phyloP scores from a whole-genome alignment of 2,113 vertebrate genomes.

The Saccopteryx leptura region DNA sequence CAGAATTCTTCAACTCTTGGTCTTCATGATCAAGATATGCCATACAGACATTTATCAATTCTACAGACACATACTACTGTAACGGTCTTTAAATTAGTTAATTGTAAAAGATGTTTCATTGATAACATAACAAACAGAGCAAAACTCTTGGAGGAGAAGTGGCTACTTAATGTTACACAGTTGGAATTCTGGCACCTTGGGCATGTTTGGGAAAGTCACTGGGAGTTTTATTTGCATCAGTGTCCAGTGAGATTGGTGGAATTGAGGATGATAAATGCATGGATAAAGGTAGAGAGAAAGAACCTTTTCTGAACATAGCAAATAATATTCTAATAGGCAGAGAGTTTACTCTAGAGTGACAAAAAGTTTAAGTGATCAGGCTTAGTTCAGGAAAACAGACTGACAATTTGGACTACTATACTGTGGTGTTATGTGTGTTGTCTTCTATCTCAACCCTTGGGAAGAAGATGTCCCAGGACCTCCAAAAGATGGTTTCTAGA shows the following conservation, averaged over 20 bases:
- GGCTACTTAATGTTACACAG: not conserved
- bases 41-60: not conserved
- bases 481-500: not conserved
- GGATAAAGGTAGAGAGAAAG: not conserved
- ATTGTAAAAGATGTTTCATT: not conserved
- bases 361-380: not conserved
- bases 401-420: not conserved
- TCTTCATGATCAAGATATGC: slow-evolving; percentile 8
- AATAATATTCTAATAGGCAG: not conserved
- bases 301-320: not conserved
- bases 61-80: not conserved
- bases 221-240: slow-evolving; percentile 10
- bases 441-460: not conserved
- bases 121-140: not conserved
- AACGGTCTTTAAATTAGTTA: slow-evolving; percentile 6
- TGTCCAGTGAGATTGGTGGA: not conserved
- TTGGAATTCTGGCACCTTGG: not conserved
- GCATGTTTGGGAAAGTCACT: not conserved
- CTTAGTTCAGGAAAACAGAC: not conserved
- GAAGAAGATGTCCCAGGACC: not conserved
- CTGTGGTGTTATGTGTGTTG: not conserved
- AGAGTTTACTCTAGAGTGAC: not conserved
- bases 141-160: not conserved
- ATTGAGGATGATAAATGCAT: not conserved
- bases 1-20: not conserved